phyloP scores from a whole-genome alignment of 1,140 invertebrate species.

The Drosophila lini region DNA sequence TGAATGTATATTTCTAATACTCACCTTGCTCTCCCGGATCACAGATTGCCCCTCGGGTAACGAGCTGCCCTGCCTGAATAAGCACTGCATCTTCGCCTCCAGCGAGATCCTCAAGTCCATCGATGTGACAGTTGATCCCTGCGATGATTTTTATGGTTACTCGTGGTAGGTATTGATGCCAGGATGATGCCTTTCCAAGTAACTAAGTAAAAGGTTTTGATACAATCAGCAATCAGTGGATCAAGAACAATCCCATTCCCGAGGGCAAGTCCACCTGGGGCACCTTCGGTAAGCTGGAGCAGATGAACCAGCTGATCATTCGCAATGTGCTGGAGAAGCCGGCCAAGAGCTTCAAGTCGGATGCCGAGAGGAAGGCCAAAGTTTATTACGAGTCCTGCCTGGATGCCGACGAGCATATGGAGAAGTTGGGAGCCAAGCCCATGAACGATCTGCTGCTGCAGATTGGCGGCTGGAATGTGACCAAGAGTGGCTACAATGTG shows the following conservation, averaged over 20 bases:
- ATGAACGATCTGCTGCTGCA: slow-evolving; percentile 90
- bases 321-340: slow-evolving; percentile 93
- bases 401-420: slow-evolving; percentile 96
- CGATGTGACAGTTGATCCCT: slow-evolving; percentile 92
- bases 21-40: neutral
- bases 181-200: neutral
- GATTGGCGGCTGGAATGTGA: slow-evolving; percentile 92
- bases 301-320: slow-evolving; percentile 96
- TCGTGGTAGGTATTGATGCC: slow-evolving; percentile 87
- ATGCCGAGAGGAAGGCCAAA: slow-evolving; percentile 95
- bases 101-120: slow-evolving; percentile 93
- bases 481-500: slow-evolving; percentile 86
- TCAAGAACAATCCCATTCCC: slow-evolving; percentile 95
- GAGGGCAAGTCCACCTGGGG: slow-evolving; percentile 97
- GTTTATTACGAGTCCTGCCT: slow-evolving; percentile 97
- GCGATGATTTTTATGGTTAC: slow-evolving; percentile 97
- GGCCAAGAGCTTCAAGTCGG: slow-evolving; percentile 87
- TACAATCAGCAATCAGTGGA: slow-evolving; percentile 90
- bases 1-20: neutral
- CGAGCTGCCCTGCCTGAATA: slow-evolving; percentile 89
- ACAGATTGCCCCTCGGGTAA: slow-evolving; percentile 52
- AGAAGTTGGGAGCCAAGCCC: slow-evolving; percentile 91
- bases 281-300: slow-evolving; percentile 96
- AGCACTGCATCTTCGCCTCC: slow-evolving; percentile 93
- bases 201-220: neutral